phyloP scores from a whole-genome alignment of 2,888 invertebrate species.

The Tortrix viridana region DNA sequence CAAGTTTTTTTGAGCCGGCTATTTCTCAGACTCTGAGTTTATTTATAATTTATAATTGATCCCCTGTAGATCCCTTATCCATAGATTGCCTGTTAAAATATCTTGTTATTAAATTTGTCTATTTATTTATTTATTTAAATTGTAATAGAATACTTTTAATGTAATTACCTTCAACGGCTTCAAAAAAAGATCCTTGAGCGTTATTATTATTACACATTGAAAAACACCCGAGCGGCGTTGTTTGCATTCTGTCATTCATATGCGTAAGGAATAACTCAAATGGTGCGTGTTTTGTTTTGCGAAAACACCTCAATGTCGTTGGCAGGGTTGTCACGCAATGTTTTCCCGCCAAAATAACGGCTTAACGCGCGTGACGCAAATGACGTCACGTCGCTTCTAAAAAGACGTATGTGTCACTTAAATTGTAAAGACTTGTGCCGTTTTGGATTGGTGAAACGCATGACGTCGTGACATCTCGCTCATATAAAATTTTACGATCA shows the following conservation, averaged over 20 bases:
- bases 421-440: slow-evolving; percentile 7
- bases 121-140: no score
- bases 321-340: slow-evolving; percentile 66
- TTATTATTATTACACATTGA: slow-evolving; percentile 1
- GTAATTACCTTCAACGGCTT: no score
- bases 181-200: neutral
- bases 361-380: slow-evolving; percentile 49
- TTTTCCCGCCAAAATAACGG: slow-evolving; percentile 60
- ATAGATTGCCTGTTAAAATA: no score
- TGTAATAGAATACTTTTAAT: no score
- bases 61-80: no score
- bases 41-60: no score
- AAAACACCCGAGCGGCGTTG: slow-evolving; percentile 4
- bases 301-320: slow-evolving; percentile 53
- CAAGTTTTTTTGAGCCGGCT: no score
- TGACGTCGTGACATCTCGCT: slow-evolving; percentile 62
- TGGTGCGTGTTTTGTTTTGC: slow-evolving; percentile 61
- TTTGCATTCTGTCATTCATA: slow-evolving; percentile 32
- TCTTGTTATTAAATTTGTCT: no score
- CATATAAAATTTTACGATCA: slow-evolving; percentile 73
- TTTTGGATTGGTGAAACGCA: slow-evolving; percentile 42
- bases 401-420: slow-evolving; percentile 13
- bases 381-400: neutral
- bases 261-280: slow-evolving; percentile 62
- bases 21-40: no score